Evolutionary conservation across 1,140 invertebrate species (phyloP), one percentile per base, ranked within the genome.

Genomic region (Brachystomella parvula): DNA sequence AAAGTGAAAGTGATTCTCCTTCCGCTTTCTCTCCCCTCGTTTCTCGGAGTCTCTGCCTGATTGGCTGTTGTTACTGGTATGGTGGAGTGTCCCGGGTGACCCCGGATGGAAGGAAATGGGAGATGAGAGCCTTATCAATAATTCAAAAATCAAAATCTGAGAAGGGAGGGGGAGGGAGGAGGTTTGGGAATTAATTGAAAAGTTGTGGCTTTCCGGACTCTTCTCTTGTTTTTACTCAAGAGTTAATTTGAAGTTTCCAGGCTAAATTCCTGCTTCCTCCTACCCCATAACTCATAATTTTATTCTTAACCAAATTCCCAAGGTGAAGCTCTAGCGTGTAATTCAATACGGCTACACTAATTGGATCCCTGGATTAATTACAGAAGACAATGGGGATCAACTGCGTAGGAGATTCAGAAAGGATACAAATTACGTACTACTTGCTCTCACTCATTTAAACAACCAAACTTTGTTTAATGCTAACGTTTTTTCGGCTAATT

Each of bases 131-230:
- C 19, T 19, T 24, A 53, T 53, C 12, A 53, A 53, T 53, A 53
- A 53, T 53, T 53, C 49, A 53, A 12, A 12, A 53, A 53, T 53
- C 49, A 53, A 26, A 53, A 53, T 53, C 49, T 53, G 12, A 15
- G 24, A 53, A 53, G n/a, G n/a, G n/a, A n/a, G n/a, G n/a, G n/a
- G n/a, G n/a, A n/a, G n/a, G n/a, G n/a, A n/a, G n/a, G n/a, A n/a
- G n/a, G n/a, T n/a, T 15, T 24, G 6, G 21, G 3, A 24, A 53
- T 53, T 53, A 53, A 53, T 53, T 53, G 49, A 53, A 53, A 53
- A 53, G 49, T 53, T 53, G 49, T 53, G 49, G 49, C 21, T 53
- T 53, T 44, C 39, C 9, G 9, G 9, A 44, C 49, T 24, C 24
- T 24, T 26, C 24, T 6, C 49, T 15, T 53, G 12, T 24, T 6